Base-by-base conservation (phyloP, 2,113 vertebrate genomes). In the Donacobius atricapilla region DNA sequence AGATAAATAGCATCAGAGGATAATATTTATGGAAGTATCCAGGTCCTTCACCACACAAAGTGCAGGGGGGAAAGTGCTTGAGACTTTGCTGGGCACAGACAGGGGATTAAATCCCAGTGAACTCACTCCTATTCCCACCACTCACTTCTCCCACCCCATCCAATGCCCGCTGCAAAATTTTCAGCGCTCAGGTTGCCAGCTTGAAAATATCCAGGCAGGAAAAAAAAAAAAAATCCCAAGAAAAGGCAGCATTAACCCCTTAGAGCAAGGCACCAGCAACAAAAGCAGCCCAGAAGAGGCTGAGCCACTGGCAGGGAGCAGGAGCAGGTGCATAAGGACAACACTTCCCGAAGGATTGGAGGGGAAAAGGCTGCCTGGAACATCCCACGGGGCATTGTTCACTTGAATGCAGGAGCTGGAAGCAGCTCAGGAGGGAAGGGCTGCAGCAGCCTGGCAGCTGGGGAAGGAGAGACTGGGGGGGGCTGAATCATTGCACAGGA, bases 81-180 rank as follows among this genome's bases (percentile, higher is more conserved):
- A 45, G 27, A 44, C 42, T 25, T 11, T 22, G 33, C 56, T 48
- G 66, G 63, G 16, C 72, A 68, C 15, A 37, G n/a, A 19, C 4
- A 3, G 0, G 0, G 57, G 33, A 13, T 45, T 31, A 51, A 69
- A 37, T 5, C 33, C 39, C 35, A n/a, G 3, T 1, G 5, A 76
- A 37, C 6, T 33, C 65, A 37, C 10, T 56, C 30, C 35, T 22
- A 2, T 15, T 39, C 71, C 57, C n/a, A 30, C 18, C 44, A 10
- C 39, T 48, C 73, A 8, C 31, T 24, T 15, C 24, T 27, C 53
- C 47, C 70, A 35, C 21, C 13, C 7, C 30, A 27, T 3, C 25
- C 0, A 0, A n/a, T 4, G 13, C 27, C 31, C n/a, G 15, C 35
- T 28, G 39, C 18, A 28, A 53, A 28, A 45, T 14, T 9, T 20